These are phyloP conservation scores for Nomia melanderi DNA, from an alignment of 1,140 invertebrate species.

Conservation along the genomic window DNA sequence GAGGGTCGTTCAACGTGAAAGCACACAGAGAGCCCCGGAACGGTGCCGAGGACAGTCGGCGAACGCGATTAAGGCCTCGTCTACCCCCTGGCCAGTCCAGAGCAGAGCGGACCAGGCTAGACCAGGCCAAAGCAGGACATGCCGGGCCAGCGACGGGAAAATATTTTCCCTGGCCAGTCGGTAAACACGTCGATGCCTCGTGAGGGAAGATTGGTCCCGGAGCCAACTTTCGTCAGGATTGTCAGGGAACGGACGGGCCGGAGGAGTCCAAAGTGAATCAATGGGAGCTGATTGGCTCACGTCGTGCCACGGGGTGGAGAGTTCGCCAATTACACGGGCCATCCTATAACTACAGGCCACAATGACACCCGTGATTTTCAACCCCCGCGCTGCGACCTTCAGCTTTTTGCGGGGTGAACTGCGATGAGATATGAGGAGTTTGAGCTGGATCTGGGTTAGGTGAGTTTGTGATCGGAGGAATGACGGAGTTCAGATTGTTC, in stretches of 20 bases:
- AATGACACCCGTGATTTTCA: slow-evolving; percentile 66
- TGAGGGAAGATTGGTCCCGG: slow-evolving; percentile 52
- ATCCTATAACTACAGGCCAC: slow-evolving; percentile 58
- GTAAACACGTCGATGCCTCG: slow-evolving; percentile 57
- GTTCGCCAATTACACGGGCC: slow-evolving; percentile 57
- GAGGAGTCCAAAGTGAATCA: slow-evolving; percentile 54
- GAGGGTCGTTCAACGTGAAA: slow-evolving; percentile 6
- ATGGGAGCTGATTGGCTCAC: slow-evolving; percentile 66
- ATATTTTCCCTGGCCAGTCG: slow-evolving; percentile 46
- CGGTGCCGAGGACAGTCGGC: not conserved
- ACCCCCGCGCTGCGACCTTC: not conserved
- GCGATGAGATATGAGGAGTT: too few relatives aligned
- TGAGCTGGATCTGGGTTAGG: too few relatives aligned
- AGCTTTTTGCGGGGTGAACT: not conserved
- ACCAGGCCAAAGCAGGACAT: too few relatives aligned
- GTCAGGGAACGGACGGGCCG: slow-evolving; percentile 33
- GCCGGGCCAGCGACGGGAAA: slow-evolving; percentile 27
- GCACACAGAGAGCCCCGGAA: not conserved
- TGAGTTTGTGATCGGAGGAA: too few relatives aligned
- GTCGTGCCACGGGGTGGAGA: slow-evolving; percentile 20
- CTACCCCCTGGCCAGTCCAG: not conserved
- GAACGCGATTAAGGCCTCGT: slow-evolving; percentile 2
- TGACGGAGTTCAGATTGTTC: too few relatives aligned
- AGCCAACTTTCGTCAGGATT: slow-evolving; percentile 25
- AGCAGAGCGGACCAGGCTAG: too few relatives aligned